Base-by-base conservation (phyloP, 30 jellyfish, hydroid and myxozoan genomes). In the Aurelia sp. region DNA sequence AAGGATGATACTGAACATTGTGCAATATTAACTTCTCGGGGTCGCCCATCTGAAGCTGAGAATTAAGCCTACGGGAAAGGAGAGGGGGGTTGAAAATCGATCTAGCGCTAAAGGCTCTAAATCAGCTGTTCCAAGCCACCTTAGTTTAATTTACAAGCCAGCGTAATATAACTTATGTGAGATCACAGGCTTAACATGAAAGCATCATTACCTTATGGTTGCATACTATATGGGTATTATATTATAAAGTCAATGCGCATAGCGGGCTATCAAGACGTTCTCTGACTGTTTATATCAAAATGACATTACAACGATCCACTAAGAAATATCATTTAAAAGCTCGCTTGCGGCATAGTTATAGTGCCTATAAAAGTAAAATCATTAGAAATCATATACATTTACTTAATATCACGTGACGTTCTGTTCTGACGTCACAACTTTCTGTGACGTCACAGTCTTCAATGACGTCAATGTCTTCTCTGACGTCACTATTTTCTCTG, bases 251-350 rank as follows among this genome's bases (percentile, higher is more conserved):
- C 72, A 61, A 41, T 78, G 89, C 89, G 63, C 66, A 63, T 64
- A 48, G 52, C 89, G 78, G 89, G 89, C 78, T 78, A 63, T 78
- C 89, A 4, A 76, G 87, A 31, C 66, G 80, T 47, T 78, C 66
- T 63, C 89, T 52, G 65, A 59, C 66, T 61, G 66, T 64, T 70
- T 62, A 48, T 78, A 64, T 76, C 87, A 60, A 76, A 76, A 76
- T 74, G 72, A 38, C 81, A 78, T 61, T 78, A 78, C 80, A 78
- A 61, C 63, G 13, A 78, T 64, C 69, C 73, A 51, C 48, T 78
- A 64, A 58, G 89, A 63, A 78, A 63, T 44, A 62, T 60, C 38
- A 78, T 78, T 62, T 64, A 78, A 78, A 78, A 78, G 80, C 78
- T 78, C 66, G 80, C 80, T 78, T 78, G 30, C 33, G 72, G 72